Evolutionary conservation across 2,888 invertebrate species (phyloP), one percentile per base, ranked within the genome.

Genomic region (Heliconius ismenius): DNA sequence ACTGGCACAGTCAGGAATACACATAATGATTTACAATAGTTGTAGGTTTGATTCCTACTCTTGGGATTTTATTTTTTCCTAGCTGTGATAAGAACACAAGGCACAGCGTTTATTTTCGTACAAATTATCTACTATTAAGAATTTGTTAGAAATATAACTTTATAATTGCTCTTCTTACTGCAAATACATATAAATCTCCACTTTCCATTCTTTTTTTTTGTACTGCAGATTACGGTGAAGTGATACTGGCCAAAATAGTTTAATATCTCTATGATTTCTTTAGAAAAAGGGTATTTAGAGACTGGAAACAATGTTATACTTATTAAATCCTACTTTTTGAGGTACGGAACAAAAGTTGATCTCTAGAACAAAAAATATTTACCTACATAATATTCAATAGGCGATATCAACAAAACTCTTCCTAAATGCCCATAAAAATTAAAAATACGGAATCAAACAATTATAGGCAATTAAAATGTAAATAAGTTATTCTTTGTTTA

Each of bases 391-490:
- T 3, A 65, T 11, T 2, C 11, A n/a, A 36, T n/a, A 24, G 24
- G 2, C 7, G 6, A 13, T 65, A 15, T 13, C n/a, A 24, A 65
- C n/a, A 24, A 64, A 39, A n/a, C 65, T 21, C n/a, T 65, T 65
- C 65, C 65, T 36, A n/a, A 39, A 65, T 65, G 39, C 11, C 65
- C 65, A 65, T 65, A 65, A 65, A 39, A 36, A 65, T 36, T 10
- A 6, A n/a, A 39, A 58, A 58, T 58, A 58, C 58, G 58, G 58
- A 58, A 24, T 39, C 2, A 11, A 24, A n/a, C 32, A 36, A 65
- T 36, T 65, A 65, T 13, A 65, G 11, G 39, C 65, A 65, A 65
- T 65, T 39, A 65, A n/a, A 13, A 65, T 65, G 65, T n/a, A n/a
- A 36, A 65, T n/a, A 65, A 39, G 13, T n/a, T n/a, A 15, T 6